Evolutionary conservation across 2,888 invertebrate species (phyloP).

Genomic region (Dynastes hyllus): DNA sequence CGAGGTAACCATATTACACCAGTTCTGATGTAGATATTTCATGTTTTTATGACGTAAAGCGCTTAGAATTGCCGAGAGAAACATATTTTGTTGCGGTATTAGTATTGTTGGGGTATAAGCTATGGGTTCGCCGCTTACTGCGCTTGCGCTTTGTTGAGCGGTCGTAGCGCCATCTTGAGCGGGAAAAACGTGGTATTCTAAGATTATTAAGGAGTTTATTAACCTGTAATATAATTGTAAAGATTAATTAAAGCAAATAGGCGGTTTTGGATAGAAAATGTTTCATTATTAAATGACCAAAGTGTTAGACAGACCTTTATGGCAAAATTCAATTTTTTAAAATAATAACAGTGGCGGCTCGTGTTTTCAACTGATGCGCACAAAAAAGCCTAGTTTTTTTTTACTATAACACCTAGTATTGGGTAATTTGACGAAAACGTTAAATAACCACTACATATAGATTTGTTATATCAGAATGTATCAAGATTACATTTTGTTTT

Average conservation of each 20-base stretch:
- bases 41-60: slow-evolving; percentile 83
- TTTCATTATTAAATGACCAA: too few relatives aligned
- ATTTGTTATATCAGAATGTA: too few relatives aligned
- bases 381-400: too few relatives aligned
- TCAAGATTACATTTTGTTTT: too few relatives aligned
- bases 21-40: slow-evolving; percentile 85
- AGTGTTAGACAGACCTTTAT: too few relatives aligned
- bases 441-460: too few relatives aligned
- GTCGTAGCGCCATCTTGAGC: slow-evolving; percentile 55
- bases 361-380: too few relatives aligned
- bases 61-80: slow-evolving; percentile 84
- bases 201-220: slow-evolving; percentile 81
- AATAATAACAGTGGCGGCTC: too few relatives aligned
- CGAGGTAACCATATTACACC: slow-evolving; percentile 87
- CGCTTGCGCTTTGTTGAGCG: slow-evolving; percentile 57
- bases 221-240: slow-evolving; percentile 70
- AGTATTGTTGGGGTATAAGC: slow-evolving; percentile 78
- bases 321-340: too few relatives aligned
- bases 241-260: too few relatives aligned
- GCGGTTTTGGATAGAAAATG: background rate
- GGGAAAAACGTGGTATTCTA: slow-evolving; percentile 80
- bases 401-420: too few relatives aligned
- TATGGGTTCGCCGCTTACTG: slow-evolving; percentile 69
- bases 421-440: too few relatives aligned
- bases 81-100: slow-evolving; percentile 88